Evolutionary conservation across 1,140 invertebrate species (phyloP).

Genomic region (Platyura marginata): DNA sequence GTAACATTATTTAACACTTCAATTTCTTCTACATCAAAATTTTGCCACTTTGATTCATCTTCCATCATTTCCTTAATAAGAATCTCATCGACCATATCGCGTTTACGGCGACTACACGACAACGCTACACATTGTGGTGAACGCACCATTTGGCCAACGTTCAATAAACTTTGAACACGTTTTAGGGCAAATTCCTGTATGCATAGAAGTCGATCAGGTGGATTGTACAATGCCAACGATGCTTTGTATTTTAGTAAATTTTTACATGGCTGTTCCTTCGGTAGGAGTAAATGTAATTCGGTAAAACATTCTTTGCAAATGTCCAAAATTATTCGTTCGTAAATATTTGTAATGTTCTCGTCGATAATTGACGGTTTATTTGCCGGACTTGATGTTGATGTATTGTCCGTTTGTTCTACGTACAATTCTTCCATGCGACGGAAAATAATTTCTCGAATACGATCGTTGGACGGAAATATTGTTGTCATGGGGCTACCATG

Average conservation of each 20-base stretch:
- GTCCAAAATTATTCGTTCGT: conserved; percentile 11
- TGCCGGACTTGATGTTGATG: background rate
- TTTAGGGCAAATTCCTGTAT: conserved; percentile 8
- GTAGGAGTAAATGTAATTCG: background rate
- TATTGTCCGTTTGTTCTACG: conserved; percentile 7
- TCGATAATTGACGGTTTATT: conserved; percentile 8
- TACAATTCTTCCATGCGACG: conserved; percentile 10
- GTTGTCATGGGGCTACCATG: conserved; percentile 13
- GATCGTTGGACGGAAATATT: conserved; percentile 11
- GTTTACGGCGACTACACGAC: conserved; percentile 5
- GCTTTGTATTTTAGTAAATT: background rate
- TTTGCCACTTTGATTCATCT: conserved; percentile 10
- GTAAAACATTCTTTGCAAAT: conserved; percentile 9
- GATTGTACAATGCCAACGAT: conserved; percentile 9
- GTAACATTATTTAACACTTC: conserved; percentile 8
- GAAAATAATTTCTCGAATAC: conserved; percentile 10
- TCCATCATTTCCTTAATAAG: conserved; percentile 10
- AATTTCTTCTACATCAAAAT: conserved; percentile 10
- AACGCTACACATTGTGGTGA: background rate
- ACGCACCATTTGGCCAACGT: conserved; percentile 6
- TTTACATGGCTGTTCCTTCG: background rate
- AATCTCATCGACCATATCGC: conserved; percentile 10
- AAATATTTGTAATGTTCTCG: conserved; percentile 13
- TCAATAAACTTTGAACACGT: conserved; percentile 6
- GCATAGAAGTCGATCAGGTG: conserved; percentile 9